Base-by-base conservation (phyloP, 2,797 vertebrate genomes). In the Phrynocephalus guinanensis region DNA sequence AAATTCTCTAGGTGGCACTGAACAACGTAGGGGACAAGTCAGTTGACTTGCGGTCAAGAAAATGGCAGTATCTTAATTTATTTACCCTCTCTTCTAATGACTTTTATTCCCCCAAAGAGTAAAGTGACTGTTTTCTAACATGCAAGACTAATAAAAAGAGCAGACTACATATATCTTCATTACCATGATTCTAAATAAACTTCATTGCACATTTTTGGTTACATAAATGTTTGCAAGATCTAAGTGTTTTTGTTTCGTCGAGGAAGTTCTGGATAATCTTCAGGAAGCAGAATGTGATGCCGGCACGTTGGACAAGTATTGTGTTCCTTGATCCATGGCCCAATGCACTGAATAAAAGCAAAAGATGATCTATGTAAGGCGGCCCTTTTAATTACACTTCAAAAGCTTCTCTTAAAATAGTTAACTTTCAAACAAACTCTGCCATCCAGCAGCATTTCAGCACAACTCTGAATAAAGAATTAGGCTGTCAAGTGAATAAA, bases 291-390 rank as follows among this genome's bases (percentile, higher is more conserved):
- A 0, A 95, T 95, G 0, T 96, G 96, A 2, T 93, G 93, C 1
- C 97, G 97, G 94, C 99, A 99, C 82, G 98, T 98, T 0, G 99
- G 99, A 92, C 99, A 99, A 18, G 97, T 97, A 77, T 95, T 98
- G 60, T 98, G 97, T 87, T 98, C 97, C 92, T 97, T 98, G 80
- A 98, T 97, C 98, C 98, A 98, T 0, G 94, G 97, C 38, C 92
- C 95, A 26, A 99, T 98, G 82, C 99, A 99, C 99, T 99, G 95
- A 68, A 94, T 93, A 67, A 66, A 56, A 86, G 1, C 3, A 84
- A 22, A 66, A 22, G n/a, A 67, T 90, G 1, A 84, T 10, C 3
- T 24, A 24, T 24, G 38, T 76, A 38, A 76, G 44, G 9, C 13
- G 6, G 60, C 60, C 16, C 15, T 63, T 63, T 20, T 20, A 63